A percentile compares a stretch with the other conserved stretches of the same genome.
Evolutionary conservation across 2,888 invertebrate species (phyloP).

Genomic region (Platerodrilus igneus): DNA sequence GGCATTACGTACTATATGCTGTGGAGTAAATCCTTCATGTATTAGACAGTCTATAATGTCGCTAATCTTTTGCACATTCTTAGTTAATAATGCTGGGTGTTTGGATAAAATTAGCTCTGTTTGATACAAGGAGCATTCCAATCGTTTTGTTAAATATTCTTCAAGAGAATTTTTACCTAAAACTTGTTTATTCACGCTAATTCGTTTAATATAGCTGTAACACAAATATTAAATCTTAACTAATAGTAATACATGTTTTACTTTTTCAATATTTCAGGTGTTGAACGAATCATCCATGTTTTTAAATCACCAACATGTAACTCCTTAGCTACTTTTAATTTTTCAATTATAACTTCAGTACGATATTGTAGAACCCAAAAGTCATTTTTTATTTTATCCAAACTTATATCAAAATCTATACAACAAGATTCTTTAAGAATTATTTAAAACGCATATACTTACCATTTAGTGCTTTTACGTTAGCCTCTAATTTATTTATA

Average conservation of each 20-base stretch:
- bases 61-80: conserved; percentile 45
- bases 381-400: conserved; percentile 44
- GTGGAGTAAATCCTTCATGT: conserved; percentile 42
- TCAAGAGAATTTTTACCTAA: conserved; percentile 43
- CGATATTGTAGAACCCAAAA: conserved; percentile 48
- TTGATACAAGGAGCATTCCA: conserved; percentile 40
- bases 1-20: conserved; percentile 44
- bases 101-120: conserved; percentile 40
- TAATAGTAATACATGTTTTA: conserved; percentile 28
- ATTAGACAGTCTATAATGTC: conserved; percentile 47
- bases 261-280: conserved; percentile 41
- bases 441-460: too few species aligned
- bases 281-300: conserved; percentile 50
- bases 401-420: conserved; percentile 41
- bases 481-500: too few species aligned
- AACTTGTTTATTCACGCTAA: conserved; percentile 41
- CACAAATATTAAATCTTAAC: background rate
- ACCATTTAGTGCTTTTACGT: too few species aligned
- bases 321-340: conserved; percentile 39
- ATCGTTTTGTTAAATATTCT: conserved; percentile 45
- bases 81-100: conserved; percentile 44
- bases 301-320: conserved; percentile 43
- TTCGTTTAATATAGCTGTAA: conserved; percentile 44
- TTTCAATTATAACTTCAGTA: conserved; percentile 34
- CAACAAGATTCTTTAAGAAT: conserved; percentile 13